Evolutionary conservation across 1,140 invertebrate species (phyloP).

Genomic region (Sitodiplosis mosellana): DNA sequence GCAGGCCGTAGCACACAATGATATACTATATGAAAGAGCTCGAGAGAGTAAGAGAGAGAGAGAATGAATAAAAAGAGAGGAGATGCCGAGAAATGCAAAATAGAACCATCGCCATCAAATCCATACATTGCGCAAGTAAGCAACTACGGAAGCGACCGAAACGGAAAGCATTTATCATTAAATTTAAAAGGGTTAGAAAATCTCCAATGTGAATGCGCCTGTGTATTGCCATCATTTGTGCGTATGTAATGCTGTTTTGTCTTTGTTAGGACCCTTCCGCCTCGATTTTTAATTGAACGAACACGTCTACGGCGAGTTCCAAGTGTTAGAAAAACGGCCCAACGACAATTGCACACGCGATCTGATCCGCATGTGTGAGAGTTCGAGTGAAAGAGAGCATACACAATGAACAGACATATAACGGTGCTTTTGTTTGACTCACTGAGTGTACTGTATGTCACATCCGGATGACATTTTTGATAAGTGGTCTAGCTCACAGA

Average conservation of each 20-base stretch:
- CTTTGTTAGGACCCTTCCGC: background rate
- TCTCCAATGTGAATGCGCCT: background rate
- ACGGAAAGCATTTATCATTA: background rate
- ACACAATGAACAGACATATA: background rate
- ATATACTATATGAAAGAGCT: too few relatives aligned
- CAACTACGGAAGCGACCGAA: background rate
- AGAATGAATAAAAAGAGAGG: too few relatives aligned
- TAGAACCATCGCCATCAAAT: background rate
- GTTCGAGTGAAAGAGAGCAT: background rate
- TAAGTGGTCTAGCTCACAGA: background rate
- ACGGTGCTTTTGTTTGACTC: background rate
- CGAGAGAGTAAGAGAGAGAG: too few relatives aligned
- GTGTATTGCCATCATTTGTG: background rate
- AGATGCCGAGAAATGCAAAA: background rate
- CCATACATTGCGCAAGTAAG: background rate
- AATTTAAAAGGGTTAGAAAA: background rate
- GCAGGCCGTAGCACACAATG: too few relatives aligned
- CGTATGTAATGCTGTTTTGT: background rate
- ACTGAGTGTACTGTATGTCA: background rate
- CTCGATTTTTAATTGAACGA: background rate
- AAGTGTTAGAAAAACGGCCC: background rate
- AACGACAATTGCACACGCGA: background rate
- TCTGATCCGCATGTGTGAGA: background rate
- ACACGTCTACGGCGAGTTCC: background rate
- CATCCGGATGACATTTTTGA: conserved; percentile 2